Base-by-base conservation (phyloP, 2,888 invertebrate species). In the Nemapogon koenigi region DNA sequence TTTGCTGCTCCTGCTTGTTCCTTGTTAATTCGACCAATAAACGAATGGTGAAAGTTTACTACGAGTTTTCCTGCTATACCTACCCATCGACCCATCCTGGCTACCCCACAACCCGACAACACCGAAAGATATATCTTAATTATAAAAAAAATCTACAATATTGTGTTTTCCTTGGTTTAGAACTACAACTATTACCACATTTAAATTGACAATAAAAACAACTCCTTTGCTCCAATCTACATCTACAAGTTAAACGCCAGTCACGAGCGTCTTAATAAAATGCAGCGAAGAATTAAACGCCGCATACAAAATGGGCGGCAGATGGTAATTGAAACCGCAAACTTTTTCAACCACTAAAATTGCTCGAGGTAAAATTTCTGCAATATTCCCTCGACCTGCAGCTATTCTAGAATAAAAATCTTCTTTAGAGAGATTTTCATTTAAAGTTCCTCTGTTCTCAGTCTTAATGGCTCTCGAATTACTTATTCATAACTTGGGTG, bases 181-280 rank as follows among this genome's bases (percentile, higher is more conserved):
- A n/a, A n/a, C n/a, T n/a, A n/a, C n/a, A n/a, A n/a, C n/a, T n/a
- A n/a, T n/a, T n/a, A n/a, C n/a, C n/a, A n/a, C n/a, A n/a, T n/a
- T n/a, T n/a, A n/a, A n/a, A n/a, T n/a, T n/a, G n/a, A n/a, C n/a
- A n/a, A n/a, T n/a, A n/a, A n/a, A n/a, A n/a, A n/a, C n/a, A n/a
- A 4, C 28, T 27, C 14, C 17, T 25, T 16, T 17, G 3, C 28
- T 11, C 15, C 27, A 37, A 37, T 60, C 50, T 47, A 45, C 47
- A 37, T 60, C 50, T 47, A 45, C 47, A 46, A 54, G 53, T 53
- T 60, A 62, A 68, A 63, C 60, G 57, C 50, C 61, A 54, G 59
- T 64, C 69, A 68, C 65, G 63, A 66, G 65, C 59, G 57, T 55
- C 49, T 57, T 57, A 53, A 61, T 59, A 57, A 56, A 62, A 64